A percentile compares a stretch with the other conserved stretches of the same genome.
Evolutionary conservation across 2,888 invertebrate species (phyloP).

Genomic region (Colostygia pectinataria): DNA sequence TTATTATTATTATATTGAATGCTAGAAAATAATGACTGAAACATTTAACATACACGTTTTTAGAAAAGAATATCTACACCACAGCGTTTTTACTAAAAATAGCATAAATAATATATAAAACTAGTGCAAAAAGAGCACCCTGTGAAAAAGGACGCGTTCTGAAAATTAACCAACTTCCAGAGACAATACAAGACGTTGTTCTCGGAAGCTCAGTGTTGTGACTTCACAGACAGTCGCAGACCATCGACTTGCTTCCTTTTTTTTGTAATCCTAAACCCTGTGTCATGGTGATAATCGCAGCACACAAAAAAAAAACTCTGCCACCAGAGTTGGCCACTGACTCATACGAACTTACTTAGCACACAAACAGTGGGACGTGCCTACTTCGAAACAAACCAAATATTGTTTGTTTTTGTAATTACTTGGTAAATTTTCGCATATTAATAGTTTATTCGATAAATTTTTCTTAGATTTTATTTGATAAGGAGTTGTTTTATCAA

Average conservation of each 20-base stretch:
- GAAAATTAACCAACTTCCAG: constrained; percentile 53
- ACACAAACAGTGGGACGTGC: constrained; percentile 8
- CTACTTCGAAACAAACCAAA: too few relatives aligned
- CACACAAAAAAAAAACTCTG: too few relatives aligned
- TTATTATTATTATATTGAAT: too few relatives aligned
- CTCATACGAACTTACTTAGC: too few relatives aligned
- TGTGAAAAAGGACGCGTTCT: constrained; percentile 41
- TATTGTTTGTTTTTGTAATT: constrained; percentile 30
- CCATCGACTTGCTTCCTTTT: constrained; percentile 36
- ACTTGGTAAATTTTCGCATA: neutral
- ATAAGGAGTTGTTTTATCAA: too few relatives aligned
- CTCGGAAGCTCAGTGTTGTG: constrained; percentile 65
- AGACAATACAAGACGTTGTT: constrained; percentile 53
- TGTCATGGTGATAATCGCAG: constrained; percentile 58
- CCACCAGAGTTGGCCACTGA: too few relatives aligned
- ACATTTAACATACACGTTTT: too few relatives aligned
- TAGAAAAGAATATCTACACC: too few relatives aligned
- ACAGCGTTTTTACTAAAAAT: too few relatives aligned
- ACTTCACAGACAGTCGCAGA: constrained; percentile 46
- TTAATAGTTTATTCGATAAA: neutral
- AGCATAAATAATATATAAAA: too few relatives aligned
- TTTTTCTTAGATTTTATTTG: neutral
- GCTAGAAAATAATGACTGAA: too few relatives aligned
- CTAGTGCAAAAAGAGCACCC: constrained; percentile 30
- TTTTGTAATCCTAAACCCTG: constrained; percentile 38